Evolutionary conservation across 2,888 invertebrate genomes (phyloP).

Genomic region (Clitarchus hookeri): DNA sequence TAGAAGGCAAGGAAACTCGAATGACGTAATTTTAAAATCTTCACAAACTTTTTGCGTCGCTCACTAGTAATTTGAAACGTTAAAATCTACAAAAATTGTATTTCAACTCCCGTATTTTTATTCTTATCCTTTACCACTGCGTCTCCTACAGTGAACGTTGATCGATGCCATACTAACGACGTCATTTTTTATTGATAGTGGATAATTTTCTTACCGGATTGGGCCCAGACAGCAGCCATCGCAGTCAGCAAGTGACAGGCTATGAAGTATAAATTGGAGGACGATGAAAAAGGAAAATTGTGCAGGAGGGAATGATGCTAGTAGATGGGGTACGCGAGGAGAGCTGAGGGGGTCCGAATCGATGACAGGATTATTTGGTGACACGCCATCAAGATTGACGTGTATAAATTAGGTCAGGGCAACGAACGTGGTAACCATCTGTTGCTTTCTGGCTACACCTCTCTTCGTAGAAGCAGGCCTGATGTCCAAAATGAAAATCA

Average conservation of each 20-base stretch:
- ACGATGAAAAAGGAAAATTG: background rate
- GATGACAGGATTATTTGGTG: slow-evolving; percentile 5
- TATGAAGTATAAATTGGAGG: background rate
- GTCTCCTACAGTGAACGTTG: background rate
- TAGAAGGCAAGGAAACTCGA: background rate
- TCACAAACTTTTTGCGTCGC: too few species aligned
- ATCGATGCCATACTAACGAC: background rate
- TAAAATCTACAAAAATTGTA: too few species aligned
- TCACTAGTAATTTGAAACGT: too few species aligned
- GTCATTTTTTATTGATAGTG: background rate
- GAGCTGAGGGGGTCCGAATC: background rate
- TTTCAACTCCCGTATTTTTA: background rate
- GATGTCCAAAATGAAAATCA: too few species aligned
- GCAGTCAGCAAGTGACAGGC: background rate
- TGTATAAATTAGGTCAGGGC: background rate
- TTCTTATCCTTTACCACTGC: background rate
- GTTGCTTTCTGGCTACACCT: too few species aligned
- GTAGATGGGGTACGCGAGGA: background rate
- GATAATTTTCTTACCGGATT: background rate
- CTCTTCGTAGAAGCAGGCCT: too few species aligned
- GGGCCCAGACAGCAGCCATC: background rate
- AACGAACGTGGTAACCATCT: background rate
- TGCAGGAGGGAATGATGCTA: background rate
- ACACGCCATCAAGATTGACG: slow-evolving; percentile 8
- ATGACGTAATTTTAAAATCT: background rate